Evolutionary conservation across 2,113 vertebrate species (phyloP).

Genomic region (Diadophis punctatus): DNA sequence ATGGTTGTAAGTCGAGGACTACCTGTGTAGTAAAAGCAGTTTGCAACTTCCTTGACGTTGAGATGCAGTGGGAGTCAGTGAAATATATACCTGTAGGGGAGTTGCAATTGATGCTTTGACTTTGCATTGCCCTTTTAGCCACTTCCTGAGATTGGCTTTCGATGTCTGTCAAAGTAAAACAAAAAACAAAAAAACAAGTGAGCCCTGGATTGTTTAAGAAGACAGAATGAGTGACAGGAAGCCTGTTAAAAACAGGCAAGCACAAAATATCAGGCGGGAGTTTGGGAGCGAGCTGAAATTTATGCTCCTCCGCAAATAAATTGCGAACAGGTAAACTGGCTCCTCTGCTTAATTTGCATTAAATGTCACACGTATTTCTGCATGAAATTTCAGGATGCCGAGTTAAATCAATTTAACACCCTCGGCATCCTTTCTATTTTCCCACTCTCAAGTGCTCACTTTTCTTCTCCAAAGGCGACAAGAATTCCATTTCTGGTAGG

Average conservation of each 20-base stretch:
- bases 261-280: background rate
- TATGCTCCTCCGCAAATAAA: background rate
- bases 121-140: background rate
- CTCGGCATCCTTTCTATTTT: background rate
- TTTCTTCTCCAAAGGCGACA: background rate
- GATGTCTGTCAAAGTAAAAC: background rate
- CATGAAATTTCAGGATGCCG: background rate
- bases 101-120: background rate
- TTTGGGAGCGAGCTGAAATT: background rate
- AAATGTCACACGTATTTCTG: conserved; percentile 13
- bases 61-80: background rate
- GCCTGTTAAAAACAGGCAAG: background rate
- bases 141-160: background rate
- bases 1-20: too few relatives aligned
- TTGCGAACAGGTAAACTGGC: background rate
- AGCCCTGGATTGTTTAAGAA: background rate
- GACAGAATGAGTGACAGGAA: background rate
- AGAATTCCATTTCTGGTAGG: background rate
- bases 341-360: background rate
- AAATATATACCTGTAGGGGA: background rate
- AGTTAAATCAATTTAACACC: background rate
- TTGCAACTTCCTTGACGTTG: background rate
- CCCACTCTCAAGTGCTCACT: background rate
- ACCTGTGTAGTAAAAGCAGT: background rate
- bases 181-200: background rate